Percentiles rank a stretch among this genome's conserved stretches.
Conservation (phyloP, 2,797 vertebrate genomes). For the Anomalospiza imberbis region DNA sequence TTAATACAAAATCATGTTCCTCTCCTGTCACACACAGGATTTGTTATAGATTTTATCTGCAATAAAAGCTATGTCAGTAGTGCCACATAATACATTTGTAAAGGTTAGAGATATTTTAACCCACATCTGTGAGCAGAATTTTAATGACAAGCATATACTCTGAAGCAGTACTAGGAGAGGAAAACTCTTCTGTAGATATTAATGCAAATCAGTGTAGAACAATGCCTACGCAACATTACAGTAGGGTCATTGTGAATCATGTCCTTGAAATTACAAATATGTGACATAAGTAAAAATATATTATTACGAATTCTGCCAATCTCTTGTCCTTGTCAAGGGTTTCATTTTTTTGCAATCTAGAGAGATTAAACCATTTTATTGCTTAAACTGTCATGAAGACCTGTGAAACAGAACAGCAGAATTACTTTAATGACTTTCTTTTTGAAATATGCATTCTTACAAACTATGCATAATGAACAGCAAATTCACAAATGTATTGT, state of each 20-base stretch:
- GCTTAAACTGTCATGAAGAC: slow-evolving; percentile 65
- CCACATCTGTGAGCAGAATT: slow-evolving; percentile 73
- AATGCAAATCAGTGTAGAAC: slow-evolving; percentile 65
- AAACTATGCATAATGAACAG: slow-evolving; percentile 59
- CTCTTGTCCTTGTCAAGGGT: slow-evolving; percentile 62
- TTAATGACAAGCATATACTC: slow-evolving; percentile 61
- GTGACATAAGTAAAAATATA: slow-evolving; percentile 69
- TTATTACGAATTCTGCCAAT: slow-evolving; percentile 69
- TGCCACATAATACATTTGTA: slow-evolving; percentile 75
- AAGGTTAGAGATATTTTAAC: slow-evolving; percentile 77
- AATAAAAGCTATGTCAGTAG: slow-evolving; percentile 73
- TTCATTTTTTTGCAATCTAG: slow-evolving; percentile 57
- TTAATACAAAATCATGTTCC: slow-evolving; percentile 72
- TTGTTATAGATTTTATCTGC: slow-evolving; percentile 76
- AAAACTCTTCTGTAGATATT: slow-evolving; percentile 57
- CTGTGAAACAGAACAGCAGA: slow-evolving; percentile 57
- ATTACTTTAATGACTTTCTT: slow-evolving; percentile 68
- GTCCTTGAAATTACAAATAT: slow-evolving; percentile 76
- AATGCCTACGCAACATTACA: slow-evolving; percentile 42
- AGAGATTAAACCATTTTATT: slow-evolving; percentile 69
- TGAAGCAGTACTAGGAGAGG: slow-evolving; percentile 43
- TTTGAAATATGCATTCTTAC: slow-evolving; percentile 64
- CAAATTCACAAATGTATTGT: slow-evolving; percentile 50
- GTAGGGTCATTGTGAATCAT: slow-evolving; percentile 62
- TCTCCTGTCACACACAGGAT: slow-evolving; percentile 70